Base-by-base conservation (phyloP, 2,797 vertebrate species). In the Nyctibius grandis region DNA sequence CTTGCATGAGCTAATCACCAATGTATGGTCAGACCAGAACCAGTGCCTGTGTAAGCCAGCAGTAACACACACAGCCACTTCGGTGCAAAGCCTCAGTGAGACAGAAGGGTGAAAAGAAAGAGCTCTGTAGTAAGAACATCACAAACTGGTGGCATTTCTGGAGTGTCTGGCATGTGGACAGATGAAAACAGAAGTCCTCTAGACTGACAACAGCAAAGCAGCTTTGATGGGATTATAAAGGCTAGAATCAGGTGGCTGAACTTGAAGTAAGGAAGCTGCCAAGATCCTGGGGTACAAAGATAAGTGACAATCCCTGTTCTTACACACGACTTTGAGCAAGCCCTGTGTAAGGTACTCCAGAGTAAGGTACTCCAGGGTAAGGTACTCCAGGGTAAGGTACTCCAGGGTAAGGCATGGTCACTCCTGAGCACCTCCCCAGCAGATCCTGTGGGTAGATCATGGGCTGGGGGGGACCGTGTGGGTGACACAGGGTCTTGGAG, bases 161-260 rank as follows among this genome's bases (percentile, higher is more conserved):
- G 92, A 84, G 67, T 28, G 48, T 34, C 73, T 84, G 85, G 73
- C 67, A 68, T n/a, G 85, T 53, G 78, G 73, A 88, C 67, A 78
- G 85, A 61, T 38, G 79, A 88, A 83, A 67, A 72, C 73, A 88
- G 60, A 56, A 73, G 73, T 74, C 73, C 78, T 78, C 36, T 73
- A n/a, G 26, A 44, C 47, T 68, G 79, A 83, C 60, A 79, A 50
- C 67, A 74, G 80, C 68, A 57, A 63, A 88, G 91, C n/a, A 61
- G 68, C 56, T 92, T 85, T 85, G 48, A 74, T 69, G 74, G 61
- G 68, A 74, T 74, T 68, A 63, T 63, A 89, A 88, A 85, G 80
- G 56, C 61, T 68, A 20, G 48, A 79, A 74, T 68, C 79, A 45
- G 5, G 51, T 9, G 2, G 36, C 78, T 60, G 65, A 42, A 34